Conservation (phyloP, 2,888 invertebrate species). For the Cantharis flavilabris region DNA sequence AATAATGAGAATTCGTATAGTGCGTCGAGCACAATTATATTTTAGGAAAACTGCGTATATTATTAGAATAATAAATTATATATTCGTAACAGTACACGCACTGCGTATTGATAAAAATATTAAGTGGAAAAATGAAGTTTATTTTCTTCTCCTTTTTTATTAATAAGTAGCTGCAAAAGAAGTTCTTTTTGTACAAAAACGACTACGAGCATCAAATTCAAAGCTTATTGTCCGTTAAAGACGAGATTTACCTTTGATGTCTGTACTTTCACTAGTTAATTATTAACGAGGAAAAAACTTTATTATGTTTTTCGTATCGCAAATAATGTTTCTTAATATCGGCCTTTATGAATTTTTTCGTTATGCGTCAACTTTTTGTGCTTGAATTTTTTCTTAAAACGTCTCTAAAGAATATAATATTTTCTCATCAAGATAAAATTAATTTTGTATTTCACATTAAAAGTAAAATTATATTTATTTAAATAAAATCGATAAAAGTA, state of each 20-base stretch:
- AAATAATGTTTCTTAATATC: conserved; percentile 44
- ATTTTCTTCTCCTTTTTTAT: conserved; percentile 13
- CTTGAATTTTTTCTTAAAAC: conserved; percentile 20
- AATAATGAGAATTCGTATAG: background rate
- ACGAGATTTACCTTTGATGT: conserved; percentile 52
- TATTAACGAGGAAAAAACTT: conserved; percentile 53
- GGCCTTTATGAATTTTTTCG: conserved; percentile 22
- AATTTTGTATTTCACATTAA: background rate
- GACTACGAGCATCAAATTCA: conserved; percentile 45
- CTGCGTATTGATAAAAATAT: background rate
- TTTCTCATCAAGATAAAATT: background rate
- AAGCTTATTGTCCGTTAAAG: conserved; percentile 52
- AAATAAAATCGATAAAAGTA: background rate
- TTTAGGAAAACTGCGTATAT: too few relatives aligned
- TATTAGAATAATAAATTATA: too few relatives aligned
- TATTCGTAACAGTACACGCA: too few relatives aligned
- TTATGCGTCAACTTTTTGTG: conserved; percentile 12
- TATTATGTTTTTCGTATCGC: conserved; percentile 45
- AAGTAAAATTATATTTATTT: background rate
- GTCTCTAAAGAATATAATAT: background rate
- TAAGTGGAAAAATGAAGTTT: conserved; percentile 1
- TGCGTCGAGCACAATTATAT: background rate
- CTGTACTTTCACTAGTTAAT: conserved; percentile 52
- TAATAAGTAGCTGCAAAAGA: conserved; percentile 29
- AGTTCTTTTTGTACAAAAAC: conserved; percentile 34